Percentiles rank a stretch among this genome's conserved stretches.
phyloP scores from a whole-genome alignment of 2,797 vertebrate genomes.

The Setipinna tenuifilis region DNA sequence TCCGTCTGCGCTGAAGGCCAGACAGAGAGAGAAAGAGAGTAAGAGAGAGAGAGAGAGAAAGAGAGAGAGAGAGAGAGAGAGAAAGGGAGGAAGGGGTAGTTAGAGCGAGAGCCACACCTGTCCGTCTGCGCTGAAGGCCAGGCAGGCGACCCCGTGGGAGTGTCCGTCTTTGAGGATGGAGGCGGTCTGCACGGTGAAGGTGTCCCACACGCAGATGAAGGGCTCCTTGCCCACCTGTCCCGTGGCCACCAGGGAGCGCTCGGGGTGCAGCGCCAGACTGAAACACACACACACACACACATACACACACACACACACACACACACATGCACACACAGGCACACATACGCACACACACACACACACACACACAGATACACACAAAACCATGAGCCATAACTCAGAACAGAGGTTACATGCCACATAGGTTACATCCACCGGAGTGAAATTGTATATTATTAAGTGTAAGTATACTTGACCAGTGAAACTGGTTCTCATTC shows the following conservation, averaged over 20 bases:
- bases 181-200: conserved; percentile 76
- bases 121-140: conserved; percentile 83
- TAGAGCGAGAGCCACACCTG: conserved; percentile 66
- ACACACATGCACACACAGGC: not conserved
- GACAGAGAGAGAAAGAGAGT: conserved; percentile 17
- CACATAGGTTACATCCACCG: no score
- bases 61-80: not conserved
- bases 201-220: conserved; percentile 84
- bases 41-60: not conserved
- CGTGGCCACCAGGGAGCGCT: conserved; percentile 80
- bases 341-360: conserved; percentile 13
- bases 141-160: conserved; percentile 82
- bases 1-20: conserved; percentile 83
- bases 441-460: no score
- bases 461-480: no score
- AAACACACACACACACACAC: not conserved
- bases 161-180: conserved; percentile 84
- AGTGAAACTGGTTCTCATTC: no score
- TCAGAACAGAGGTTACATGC: no score
- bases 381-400: no score
- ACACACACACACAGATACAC: not conserved
- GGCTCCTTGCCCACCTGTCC: conserved; percentile 85
- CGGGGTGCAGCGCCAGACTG: conserved; percentile 84
- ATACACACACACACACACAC: no score
- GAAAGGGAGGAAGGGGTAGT: not conserved